A percentile compares a stretch with the other conserved stretches of the same genome.
Conservation (phyloP, 2,113 vertebrate species). For the Tachysurus vachellii region DNA sequence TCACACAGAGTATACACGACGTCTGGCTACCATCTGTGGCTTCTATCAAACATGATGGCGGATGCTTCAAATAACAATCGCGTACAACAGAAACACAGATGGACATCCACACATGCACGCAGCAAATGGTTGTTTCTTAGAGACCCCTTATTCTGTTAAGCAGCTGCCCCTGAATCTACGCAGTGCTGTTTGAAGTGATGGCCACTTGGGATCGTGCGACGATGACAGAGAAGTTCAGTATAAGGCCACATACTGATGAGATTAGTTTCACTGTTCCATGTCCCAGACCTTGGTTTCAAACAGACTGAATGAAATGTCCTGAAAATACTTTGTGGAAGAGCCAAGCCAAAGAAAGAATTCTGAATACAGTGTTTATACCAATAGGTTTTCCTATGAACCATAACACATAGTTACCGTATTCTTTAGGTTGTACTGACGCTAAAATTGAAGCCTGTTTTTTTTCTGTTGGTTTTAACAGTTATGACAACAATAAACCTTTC, state of each 20-base stretch:
- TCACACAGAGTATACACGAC: conserved; percentile 40
- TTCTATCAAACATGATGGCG: conserved; percentile 42
- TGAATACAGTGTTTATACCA: neutral
- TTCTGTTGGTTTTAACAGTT: too few relatives aligned
- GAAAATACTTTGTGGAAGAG: conserved; percentile 13
- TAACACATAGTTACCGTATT: neutral
- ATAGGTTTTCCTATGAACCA: neutral
- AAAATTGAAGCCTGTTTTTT: too few relatives aligned
- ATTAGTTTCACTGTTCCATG: conserved; percentile 43
- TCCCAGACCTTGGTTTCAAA: neutral
- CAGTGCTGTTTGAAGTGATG: conserved; percentile 37
- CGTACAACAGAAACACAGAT: conserved; percentile 22
- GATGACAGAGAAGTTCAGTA: conserved; percentile 30
- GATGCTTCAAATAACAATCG: conserved; percentile 49
- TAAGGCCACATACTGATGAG: conserved; percentile 38
- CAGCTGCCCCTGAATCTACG: conserved; percentile 33
- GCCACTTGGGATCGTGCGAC: conserved; percentile 38
- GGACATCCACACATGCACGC: conserved; percentile 30
- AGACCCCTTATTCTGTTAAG: conserved; percentile 12
- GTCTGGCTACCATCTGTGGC: conserved; percentile 50
- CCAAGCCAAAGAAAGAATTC: conserved; percentile 6
- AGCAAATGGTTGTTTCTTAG: conserved; percentile 33
- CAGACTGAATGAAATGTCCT: conserved; percentile 14
- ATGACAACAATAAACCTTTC: too few relatives aligned
- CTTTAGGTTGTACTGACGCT: neutral